Percentiles rank a stretch among this genome's conserved stretches.
Evolutionary conservation across 2,797 vertebrate genomes (phyloP).

Genomic region (Hippocampus kuda): DNA sequence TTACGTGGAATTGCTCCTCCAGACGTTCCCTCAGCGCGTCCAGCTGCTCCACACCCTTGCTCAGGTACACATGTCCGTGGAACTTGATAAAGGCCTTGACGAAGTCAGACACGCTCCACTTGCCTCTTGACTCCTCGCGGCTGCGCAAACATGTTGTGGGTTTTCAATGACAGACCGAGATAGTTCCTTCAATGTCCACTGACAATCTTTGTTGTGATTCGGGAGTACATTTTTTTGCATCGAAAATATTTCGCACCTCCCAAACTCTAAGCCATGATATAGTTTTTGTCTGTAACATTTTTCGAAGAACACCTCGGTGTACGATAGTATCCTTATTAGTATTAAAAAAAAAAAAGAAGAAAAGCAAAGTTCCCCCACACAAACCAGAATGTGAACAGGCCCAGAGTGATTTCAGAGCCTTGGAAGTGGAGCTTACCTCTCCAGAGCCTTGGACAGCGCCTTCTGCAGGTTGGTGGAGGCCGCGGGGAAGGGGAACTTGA

Average conservation of each 20-base stretch:
- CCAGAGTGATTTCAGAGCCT: too few species aligned
- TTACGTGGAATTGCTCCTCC: constrained; percentile 96
- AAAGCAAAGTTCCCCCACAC: neutral
- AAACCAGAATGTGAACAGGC: neutral
- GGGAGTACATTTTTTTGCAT: too few species aligned
- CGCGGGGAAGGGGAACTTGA: constrained; percentile 98
- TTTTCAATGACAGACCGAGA: neutral
- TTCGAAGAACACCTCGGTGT: too few species aligned
- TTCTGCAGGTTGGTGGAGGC: constrained; percentile 98
- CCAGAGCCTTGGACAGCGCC: constrained; percentile 97
- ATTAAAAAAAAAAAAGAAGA: too few species aligned
- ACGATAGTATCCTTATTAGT: too few species aligned
- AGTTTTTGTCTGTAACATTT: too few species aligned
- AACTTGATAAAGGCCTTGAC: constrained; percentile 98
- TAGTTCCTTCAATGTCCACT: too few species aligned
- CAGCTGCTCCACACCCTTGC: constrained; percentile 89
- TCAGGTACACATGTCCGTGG: constrained; percentile 92
- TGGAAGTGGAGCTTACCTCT: constrained; percentile 70
- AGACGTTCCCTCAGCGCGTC: constrained; percentile 85
- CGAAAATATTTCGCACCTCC: too few species aligned
- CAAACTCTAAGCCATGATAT: too few species aligned
- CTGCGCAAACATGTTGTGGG: constrained; percentile 45
- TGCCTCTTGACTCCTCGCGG: constrained; percentile 91
- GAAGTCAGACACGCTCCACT: constrained; percentile 94
- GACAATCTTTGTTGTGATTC: too few species aligned